Evolutionary conservation across 2,113 vertebrate genomes (phyloP), one percentile per base, ranked within the genome.

Genomic region (Pantherophis guttatus): DNA sequence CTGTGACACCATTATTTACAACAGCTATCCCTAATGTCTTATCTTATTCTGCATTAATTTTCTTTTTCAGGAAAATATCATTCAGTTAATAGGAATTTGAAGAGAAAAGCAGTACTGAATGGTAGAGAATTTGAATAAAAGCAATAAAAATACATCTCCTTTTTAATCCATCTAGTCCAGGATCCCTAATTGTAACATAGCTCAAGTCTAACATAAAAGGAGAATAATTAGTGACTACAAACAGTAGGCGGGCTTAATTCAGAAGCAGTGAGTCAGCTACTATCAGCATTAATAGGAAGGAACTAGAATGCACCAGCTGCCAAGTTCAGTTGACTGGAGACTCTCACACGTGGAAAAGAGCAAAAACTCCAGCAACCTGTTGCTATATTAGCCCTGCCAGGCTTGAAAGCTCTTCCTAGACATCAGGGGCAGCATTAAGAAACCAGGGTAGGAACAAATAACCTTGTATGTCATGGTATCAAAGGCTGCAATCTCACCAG

Each of bases 191-290:
- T 89, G 21, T 23, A 86, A 3, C 44, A 86, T 75, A 92, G 21
- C 7, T 54, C 65, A 70, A 29, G 39, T 62, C 52, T 53, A 87
- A 12, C 70, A 33, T 24, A 12, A 90, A 86, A 62, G 33, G 88
- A 90, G 89, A 85, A 44, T 55, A n/a, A 44, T 29, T 89, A 57
- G 48, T 26, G 86, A 39, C 75, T 86, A 86, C 39, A 53, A 52
- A 90, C 70, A 93, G 65, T 70, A 62, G 57, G 58, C 52, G 44
- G 58, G 39, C 86, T 57, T 21, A 81, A 57, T 75, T 39, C 75
- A 93, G 75, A 90, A 93, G 88, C 88, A 90, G 26, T 87, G 89
- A 93, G 88, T 90, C 92, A 54, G 92, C 58, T 93, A 58, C 44
- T 3, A 90, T 24, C 75, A 6, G 88, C n/a, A n/a, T 86, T 93